Evolutionary conservation across 2,113 vertebrate species (phyloP).

Genomic region (Ornithorhynchus anatinus): DNA sequence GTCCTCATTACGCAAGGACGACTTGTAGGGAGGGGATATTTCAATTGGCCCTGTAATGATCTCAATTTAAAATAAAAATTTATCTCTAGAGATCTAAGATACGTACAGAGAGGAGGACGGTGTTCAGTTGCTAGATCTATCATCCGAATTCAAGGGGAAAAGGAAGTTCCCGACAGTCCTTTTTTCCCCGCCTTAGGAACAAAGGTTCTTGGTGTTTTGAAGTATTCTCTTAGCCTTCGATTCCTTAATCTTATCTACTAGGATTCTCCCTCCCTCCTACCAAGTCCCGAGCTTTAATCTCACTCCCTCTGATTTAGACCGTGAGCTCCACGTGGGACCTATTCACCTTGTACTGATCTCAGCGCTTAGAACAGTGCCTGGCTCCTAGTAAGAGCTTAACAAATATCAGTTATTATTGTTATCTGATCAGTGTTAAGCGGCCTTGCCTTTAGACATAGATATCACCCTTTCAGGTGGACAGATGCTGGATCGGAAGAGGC

Average conservation of each 20-base stretch:
- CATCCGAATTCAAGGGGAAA: neutral
- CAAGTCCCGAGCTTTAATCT: neutral
- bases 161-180: neutral
- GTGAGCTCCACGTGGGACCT: too few relatives aligned
- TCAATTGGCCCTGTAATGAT: neutral
- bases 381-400: too few relatives aligned
- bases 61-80: conserved; percentile 7
- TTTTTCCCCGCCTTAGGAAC: neutral
- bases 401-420: too few relatives aligned
- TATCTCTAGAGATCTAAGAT: neutral
- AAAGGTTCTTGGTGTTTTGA: neutral
- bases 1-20: conserved; percentile 6
- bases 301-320: too few relatives aligned
- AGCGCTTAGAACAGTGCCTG: too few relatives aligned
- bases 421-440: neutral
- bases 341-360: too few relatives aligned
- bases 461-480: neutral
- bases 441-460: neutral
- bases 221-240: too few relatives aligned
- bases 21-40: conserved; percentile 18
- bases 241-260: too few relatives aligned
- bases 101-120: neutral
- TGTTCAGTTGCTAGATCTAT: neutral
- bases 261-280: neutral
- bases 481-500: neutral